A percentile compares a stretch with the other conserved stretches of the same genome.
Evolutionary conservation across 2,797 vertebrate genomes (phyloP).

Genomic region (Peromyscus eremicus): DNA sequence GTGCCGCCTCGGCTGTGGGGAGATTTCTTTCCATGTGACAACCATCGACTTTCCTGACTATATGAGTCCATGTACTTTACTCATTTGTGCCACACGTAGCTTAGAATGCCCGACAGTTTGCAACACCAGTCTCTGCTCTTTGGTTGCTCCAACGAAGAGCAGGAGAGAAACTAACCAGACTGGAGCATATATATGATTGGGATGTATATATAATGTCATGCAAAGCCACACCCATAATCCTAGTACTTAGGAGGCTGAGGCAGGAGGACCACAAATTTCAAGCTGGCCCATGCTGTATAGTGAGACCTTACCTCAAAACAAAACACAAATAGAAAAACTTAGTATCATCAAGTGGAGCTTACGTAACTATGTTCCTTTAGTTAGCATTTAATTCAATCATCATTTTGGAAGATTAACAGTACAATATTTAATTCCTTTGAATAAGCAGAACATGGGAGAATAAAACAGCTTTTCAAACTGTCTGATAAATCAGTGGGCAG

Average conservation of each 20-base stretch:
- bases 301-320: not conserved
- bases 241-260: not conserved
- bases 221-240: not conserved
- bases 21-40: not conserved
- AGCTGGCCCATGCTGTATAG: not conserved
- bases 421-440: conserved; percentile 30
- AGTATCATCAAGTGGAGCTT: not conserved
- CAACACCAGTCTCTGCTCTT: not conserved
- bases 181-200: not conserved
- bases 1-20: not conserved
- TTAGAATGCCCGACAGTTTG: not conserved
- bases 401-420: conserved; percentile 31
- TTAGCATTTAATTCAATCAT: not conserved
- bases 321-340: not conserved
- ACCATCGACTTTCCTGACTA: not conserved
- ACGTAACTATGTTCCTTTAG: not conserved
- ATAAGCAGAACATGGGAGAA: conserved; percentile 35
- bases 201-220: not conserved
- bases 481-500: conserved; percentile 20
- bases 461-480: conserved; percentile 34
- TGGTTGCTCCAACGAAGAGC: conserved; percentile 3
- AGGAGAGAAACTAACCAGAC: not conserved
- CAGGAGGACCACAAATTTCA: not conserved
- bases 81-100: not conserved
- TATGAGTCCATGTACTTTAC: not conserved